Base-by-base conservation (phyloP, 2,888 invertebrate species). In the Synanthedon tipuliformis region DNA sequence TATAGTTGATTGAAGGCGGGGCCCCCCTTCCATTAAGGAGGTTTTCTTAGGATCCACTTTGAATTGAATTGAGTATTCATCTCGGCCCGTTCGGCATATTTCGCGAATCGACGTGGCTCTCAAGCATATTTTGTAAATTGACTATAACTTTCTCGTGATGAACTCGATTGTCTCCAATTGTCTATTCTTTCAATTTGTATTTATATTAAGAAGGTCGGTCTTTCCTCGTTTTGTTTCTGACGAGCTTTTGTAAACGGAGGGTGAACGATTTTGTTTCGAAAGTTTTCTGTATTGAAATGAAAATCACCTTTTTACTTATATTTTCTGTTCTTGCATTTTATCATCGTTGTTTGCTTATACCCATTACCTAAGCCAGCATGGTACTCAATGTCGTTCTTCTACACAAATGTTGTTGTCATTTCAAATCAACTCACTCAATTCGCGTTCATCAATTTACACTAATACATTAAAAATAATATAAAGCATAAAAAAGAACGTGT, bases 1-100 rank as follows among this genome's bases (percentile, higher is more conserved):
- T 81, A 82, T 78, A 68, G 78, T 78, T 82, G 81, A 85, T 82
- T 81, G 81, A 82, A 81, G 82, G 76, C 69, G 66, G 66, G 66
- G 66, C 69, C 56, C 62, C 62, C 64, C 16, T 16, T 49, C 45
- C 45, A 75, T 74, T 78, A 73, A 69, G 66, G 61, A 60, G 60
- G 60, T 61, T 68, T 65, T 60, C 60, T 65, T 59, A 56, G 61
- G 59, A 56, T 60, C 62, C 59, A 60, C 61, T 71, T 61, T 54
- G 56, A 59, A 69, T 67, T 68, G 70, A 67, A 73, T 72, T 64
- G 63, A 59, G 63, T 62, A 68, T 67, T 69, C 66, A 60, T 62
- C 57, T 62, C 59, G 57, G 59, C 55, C 55, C 52, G 57, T 59
- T 58, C 60, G 58, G 66, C 64, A 64, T 69, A 68, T 68, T 69